These are phyloP conservation scores for Vombatus ursinus DNA, from an alignment of 2,113 vertebrate genomes.

Conservation along the genomic window DNA sequence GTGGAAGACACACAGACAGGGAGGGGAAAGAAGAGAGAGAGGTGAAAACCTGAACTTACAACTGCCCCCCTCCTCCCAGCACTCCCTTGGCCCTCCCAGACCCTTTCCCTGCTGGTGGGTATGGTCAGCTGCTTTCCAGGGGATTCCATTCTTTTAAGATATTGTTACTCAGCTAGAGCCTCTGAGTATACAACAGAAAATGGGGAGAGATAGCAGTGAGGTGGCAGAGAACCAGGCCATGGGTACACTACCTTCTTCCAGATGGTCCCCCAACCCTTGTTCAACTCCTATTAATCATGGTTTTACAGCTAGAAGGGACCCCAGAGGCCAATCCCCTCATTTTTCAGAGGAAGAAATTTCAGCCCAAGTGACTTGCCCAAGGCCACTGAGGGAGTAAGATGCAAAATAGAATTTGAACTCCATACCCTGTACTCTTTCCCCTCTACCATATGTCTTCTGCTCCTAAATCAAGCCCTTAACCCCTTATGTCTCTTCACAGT, in stretches of 20 bases:
- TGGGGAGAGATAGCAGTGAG: neutral
- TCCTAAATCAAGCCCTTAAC: neutral
- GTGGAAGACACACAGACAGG: constrained; percentile 70
- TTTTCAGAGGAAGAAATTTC: neutral
- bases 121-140: neutral
- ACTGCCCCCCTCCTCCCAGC: neutral
- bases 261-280: neutral
- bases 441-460: neutral
- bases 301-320: neutral
- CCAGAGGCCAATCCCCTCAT: neutral
- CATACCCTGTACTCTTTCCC: neutral
- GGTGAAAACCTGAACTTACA: constrained; percentile 17
- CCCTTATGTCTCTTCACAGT: neutral
- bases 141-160: neutral
- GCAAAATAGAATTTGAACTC: neutral
- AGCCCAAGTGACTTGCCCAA: neutral
- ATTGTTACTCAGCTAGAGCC: neutral
- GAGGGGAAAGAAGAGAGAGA: constrained; percentile 17
- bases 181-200: neutral
- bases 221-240: neutral
- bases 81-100: neutral
- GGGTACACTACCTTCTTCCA: neutral
- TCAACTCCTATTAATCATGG: neutral
- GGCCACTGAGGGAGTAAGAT: neutral
- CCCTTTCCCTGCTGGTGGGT: neutral